Percentiles rank a stretch among this genome's conserved stretches.
Conservation (phyloP, 2,888 invertebrate genomes). For the Cacoxenus indagator region DNA sequence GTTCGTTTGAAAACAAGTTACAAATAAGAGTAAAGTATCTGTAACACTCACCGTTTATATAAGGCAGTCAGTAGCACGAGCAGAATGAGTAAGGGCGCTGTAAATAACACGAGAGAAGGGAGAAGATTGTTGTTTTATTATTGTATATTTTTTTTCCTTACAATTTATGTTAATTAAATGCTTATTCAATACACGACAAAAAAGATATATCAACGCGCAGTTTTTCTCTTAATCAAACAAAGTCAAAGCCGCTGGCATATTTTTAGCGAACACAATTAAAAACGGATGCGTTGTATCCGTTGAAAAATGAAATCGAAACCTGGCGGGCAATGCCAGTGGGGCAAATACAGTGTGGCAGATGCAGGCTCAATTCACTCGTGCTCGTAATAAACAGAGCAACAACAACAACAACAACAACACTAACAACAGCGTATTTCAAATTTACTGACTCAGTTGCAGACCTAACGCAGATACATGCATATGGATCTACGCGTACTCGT, state of each 20-base stretch:
- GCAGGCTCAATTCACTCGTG: too few relatives aligned
- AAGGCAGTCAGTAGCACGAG: not conserved
- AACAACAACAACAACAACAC: not conserved
- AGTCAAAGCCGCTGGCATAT: not conserved
- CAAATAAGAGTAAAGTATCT: not conserved
- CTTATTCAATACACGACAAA: not conserved
- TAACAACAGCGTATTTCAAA: not conserved
- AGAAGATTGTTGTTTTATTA: not conserved
- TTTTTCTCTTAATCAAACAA: not conserved
- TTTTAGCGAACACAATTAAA: slow-evolving; percentile 46
- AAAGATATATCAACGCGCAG: not conserved
- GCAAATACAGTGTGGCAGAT: not conserved
- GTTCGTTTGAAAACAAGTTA: not conserved
- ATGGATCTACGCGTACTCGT: not conserved
- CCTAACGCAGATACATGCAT: not conserved
- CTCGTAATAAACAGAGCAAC: not conserved
- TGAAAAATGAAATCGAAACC: slow-evolving; percentile 63
- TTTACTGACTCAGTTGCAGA: not conserved
- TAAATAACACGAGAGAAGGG: not conserved
- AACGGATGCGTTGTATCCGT: slow-evolving; percentile 50
- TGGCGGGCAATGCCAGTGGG: not conserved
- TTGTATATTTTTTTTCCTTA: not conserved
- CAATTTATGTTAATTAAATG: not conserved
- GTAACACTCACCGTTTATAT: not conserved
- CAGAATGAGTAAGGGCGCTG: slow-evolving; percentile 11